phyloP scores from a whole-genome alignment of 2,113 vertebrate genomes.

The Tringa solitaria region DNA sequence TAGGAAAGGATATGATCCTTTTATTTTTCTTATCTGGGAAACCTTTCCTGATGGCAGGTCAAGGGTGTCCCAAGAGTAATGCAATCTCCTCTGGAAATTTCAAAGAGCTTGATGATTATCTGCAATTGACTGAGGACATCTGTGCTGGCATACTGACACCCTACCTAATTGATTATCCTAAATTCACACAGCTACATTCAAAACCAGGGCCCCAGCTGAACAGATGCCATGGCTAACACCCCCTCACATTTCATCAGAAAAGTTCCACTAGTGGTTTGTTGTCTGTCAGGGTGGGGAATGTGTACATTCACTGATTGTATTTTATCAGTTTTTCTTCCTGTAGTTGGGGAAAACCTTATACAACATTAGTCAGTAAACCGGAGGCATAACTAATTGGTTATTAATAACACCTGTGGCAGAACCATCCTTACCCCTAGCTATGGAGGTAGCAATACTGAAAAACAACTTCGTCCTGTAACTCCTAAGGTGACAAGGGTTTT shows the following conservation, averaged over 20 bases:
- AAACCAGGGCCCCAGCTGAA: slow-evolving; percentile 46
- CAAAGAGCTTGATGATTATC: slow-evolving; percentile 58
- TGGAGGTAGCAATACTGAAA: background rate
- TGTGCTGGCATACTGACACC: slow-evolving; percentile 61
- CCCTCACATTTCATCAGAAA: background rate
- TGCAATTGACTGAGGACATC: slow-evolving; percentile 67
- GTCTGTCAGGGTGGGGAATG: background rate
- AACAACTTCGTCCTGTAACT: background rate
- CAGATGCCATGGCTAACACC: slow-evolving; percentile 44
- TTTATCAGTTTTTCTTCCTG: background rate
- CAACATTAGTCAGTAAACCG: background rate
- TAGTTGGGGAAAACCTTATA: background rate
- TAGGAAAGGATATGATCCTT: slow-evolving; percentile 33
- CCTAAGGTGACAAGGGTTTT: background rate
- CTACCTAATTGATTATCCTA: slow-evolving; percentile 62
- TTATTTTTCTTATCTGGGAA: slow-evolving; percentile 58
- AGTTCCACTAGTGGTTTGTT: slow-evolving; percentile 45
- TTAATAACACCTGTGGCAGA: background rate
- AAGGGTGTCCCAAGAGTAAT: slow-evolving; percentile 52
- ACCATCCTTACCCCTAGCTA: background rate
- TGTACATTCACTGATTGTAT: fast-evolving
- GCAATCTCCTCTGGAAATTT: slow-evolving; percentile 62
- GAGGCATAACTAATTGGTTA: background rate
- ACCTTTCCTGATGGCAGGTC: slow-evolving; percentile 45
- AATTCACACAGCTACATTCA: slow-evolving; percentile 5